A percentile compares a stretch with the other conserved stretches of the same genome.
phyloP scores from a whole-genome alignment of 2,888 invertebrate species.

The Sericinus montela region DNA sequence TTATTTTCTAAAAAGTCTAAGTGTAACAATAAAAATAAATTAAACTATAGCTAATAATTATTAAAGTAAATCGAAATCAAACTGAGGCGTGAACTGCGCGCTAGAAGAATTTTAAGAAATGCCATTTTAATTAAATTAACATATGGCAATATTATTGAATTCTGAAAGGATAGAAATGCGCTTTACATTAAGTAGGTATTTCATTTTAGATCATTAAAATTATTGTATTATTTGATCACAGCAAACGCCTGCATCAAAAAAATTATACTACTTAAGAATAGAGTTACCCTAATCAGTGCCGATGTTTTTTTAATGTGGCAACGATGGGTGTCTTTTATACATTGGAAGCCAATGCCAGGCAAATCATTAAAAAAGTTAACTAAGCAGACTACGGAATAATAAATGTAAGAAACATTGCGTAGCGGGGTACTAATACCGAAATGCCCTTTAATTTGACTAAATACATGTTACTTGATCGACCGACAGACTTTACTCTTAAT shows the following conservation, averaged over 20 bases:
- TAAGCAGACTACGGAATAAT: slow-evolving; percentile 9
- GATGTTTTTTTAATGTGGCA: slow-evolving; percentile 8
- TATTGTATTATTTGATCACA: no score
- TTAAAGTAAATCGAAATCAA: slow-evolving; percentile 7
- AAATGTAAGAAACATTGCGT: slow-evolving; percentile 16
- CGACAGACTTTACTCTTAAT: slow-evolving; percentile 23
- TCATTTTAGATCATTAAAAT: no score
- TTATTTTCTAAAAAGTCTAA: slow-evolving; percentile 6
- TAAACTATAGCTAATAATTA: slow-evolving; percentile 14
- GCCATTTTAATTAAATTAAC: no score
- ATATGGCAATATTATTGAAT: no score
- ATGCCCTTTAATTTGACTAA: slow-evolving; percentile 67
- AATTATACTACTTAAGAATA: slow-evolving; percentile 18
- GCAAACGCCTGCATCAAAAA: neutral
- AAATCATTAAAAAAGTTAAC: slow-evolving; percentile 15
- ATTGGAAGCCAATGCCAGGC: slow-evolving; percentile 1
- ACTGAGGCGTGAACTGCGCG: neutral
- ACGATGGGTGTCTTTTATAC: neutral
- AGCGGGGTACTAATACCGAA: slow-evolving; percentile 66
- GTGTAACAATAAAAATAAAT: slow-evolving; percentile 18
- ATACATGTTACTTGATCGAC: slow-evolving; percentile 21
- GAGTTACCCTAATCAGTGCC: slow-evolving; percentile 17
- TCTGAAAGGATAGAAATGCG: no score
- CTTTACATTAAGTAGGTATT: no score
- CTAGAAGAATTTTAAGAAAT: neutral